Conservation (phyloP, 2,113 vertebrate species). For the Casuarius casuarius region DNA sequence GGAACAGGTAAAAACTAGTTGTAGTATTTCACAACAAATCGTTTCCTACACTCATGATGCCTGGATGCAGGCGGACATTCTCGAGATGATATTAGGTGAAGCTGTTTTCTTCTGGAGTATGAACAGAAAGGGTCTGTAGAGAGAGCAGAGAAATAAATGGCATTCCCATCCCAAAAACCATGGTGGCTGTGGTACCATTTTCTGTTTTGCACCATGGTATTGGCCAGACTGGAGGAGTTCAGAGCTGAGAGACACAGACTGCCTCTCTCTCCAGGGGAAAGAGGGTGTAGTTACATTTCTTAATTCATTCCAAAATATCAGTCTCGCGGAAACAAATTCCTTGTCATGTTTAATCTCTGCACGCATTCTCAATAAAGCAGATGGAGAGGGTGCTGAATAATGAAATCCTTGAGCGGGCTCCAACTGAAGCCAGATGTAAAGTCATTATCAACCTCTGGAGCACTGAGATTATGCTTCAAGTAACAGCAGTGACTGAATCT, state of each 20-base stretch:
- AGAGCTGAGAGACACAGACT: constrained; percentile 72
- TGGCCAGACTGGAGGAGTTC: constrained; percentile 74
- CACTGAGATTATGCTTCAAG: rapidly evolving
- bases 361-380: not conserved
- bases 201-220: constrained; percentile 59
- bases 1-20: not conserved
- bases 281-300: not conserved
- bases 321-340: not conserved
- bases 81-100: constrained; percentile 79
- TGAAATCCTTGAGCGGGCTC: not conserved
- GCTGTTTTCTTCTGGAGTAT: constrained; percentile 68
- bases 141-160: constrained; percentile 74
- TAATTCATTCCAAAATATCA: not conserved
- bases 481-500: not conserved
- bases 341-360: not conserved
- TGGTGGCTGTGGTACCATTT: constrained; percentile 48
- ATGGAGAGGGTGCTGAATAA: not conserved
- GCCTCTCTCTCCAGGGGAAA: not conserved
- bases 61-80: constrained; percentile 80
- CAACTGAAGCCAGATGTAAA: not conserved
- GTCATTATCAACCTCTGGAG: not conserved
- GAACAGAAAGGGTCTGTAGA: constrained; percentile 78
- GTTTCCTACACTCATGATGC: constrained; percentile 57
- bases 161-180: constrained; percentile 50
- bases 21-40: not conserved